Conservation (phyloP, 1,140 invertebrate species). For the Megalopta genalis region DNA sequence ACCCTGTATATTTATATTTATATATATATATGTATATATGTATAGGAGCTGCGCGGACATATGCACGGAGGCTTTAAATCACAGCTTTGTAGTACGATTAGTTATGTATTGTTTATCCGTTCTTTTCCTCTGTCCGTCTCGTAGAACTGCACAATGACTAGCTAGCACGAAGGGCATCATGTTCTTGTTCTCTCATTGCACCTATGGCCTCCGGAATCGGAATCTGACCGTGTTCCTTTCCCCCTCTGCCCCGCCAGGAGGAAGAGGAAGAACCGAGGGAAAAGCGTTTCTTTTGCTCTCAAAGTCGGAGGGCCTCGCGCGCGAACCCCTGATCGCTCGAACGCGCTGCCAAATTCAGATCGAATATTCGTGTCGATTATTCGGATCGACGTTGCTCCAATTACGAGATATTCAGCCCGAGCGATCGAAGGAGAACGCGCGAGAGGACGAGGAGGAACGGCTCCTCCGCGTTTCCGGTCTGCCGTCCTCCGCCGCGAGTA, state of each 20-base stretch:
- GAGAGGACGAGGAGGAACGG: constrained; percentile 13
- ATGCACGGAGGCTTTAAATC: constrained; percentile 78
- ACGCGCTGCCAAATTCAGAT: too few species aligned
- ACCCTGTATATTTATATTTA: too few species aligned
- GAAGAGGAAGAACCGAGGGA: neutral
- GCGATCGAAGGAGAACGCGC: neutral
- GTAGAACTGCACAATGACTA: constrained; percentile 78
- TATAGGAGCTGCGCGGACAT: constrained; percentile 74
- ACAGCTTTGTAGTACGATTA: constrained; percentile 76
- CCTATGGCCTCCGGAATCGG: constrained; percentile 3
- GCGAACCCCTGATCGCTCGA: too few species aligned
- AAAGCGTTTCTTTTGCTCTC: neutral
- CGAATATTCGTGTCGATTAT: too few species aligned
- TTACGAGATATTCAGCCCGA: too few species aligned
- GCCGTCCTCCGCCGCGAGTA: constrained; percentile 6
- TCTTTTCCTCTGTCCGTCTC: constrained; percentile 26
- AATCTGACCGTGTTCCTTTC: neutral
- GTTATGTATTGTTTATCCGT: constrained; percentile 59
- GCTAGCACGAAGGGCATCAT: constrained; percentile 77
- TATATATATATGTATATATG: constrained; percentile 34
- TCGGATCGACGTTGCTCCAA: too few species aligned
- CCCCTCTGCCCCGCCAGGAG: neutral
- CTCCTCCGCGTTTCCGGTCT: neutral
- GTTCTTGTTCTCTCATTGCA: constrained; percentile 57
- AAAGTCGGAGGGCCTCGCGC: too few species aligned